Evolutionary conservation across 2,888 invertebrate genomes (phyloP), one percentile per base, ranked within the genome.

Genomic region (Eristalinus sepulchralis): DNA sequence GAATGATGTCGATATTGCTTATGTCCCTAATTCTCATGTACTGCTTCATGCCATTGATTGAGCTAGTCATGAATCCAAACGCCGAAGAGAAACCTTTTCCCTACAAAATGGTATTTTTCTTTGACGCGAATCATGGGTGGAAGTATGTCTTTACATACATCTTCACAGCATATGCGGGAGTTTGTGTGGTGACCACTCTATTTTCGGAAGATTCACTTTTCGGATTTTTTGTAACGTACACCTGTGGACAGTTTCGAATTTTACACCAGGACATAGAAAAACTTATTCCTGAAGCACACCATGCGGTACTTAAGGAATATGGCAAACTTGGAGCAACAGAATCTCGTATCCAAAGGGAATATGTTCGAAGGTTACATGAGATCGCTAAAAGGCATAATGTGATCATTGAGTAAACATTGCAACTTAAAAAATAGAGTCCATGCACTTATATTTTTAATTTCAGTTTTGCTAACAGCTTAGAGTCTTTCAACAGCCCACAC

Each of bases 41-140:
- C 67, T 92, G 92, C 31, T 68, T 90, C 2, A 33, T 92, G 64
- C 92, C 92, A 2, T 34, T 92, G 6, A 70, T 92, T 1, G 91
- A 91, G 73, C 60, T 92, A 2, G 89, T 90, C 59, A 59, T 67
- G 13, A 73, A 55, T 78, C 82, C 88, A 3, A 68, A 75, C 55
- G 2, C 57, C 24, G 62, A 27, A 0, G 89, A 89, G 27, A 92
- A 91, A 75, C 92, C 92, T n/a, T 93, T 92, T 88, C 92, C 92
- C 0, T 92, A 93, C 68, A 92, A 92, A 89, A 92, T 92, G 92
- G 70, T 90, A 1, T 93, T 93, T 80, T 92, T 92, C 0, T 92
- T 88, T 72, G 88, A 91, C 85, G 91, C 92, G 0, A 89, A 92
- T 64, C 88, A 85, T 3, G 90, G 89, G 33, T 89, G 90, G 89